A percentile compares a stretch with the other conserved stretches of the same genome.
phyloP scores from a whole-genome alignment of 2,113 vertebrate genomes.

The Thymallus thymallus region DNA sequence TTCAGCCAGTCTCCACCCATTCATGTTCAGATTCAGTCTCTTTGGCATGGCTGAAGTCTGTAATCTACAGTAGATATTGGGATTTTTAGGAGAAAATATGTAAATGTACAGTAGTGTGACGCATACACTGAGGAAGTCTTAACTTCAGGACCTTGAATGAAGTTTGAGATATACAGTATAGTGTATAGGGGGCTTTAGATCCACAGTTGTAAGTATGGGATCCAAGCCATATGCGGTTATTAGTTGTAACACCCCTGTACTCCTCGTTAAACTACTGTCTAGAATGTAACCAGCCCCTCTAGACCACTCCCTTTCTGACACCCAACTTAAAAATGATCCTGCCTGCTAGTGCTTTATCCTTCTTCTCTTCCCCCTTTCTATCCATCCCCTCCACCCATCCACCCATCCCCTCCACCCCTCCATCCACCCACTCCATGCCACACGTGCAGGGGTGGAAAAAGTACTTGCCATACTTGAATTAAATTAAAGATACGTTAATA shows the following conservation, averaged over 20 bases:
- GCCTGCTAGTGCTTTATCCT: slow-evolving; percentile 4
- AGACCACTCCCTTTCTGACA: slow-evolving; percentile 8
- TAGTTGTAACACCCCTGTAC: slow-evolving; percentile 7
- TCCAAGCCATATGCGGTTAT: slow-evolving; percentile 42
- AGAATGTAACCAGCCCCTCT: not conserved
- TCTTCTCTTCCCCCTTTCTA: slow-evolving; percentile 29
- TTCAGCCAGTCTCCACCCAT: slow-evolving; percentile 8
- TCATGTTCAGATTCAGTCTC: slow-evolving; percentile 7
- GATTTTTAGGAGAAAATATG: slow-evolving; percentile 21
- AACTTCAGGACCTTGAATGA: too few relatives aligned
- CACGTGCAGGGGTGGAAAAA: too few relatives aligned
- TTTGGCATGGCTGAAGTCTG: not conserved
- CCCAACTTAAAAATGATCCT: not conserved
- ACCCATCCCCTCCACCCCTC: slow-evolving; percentile 25
- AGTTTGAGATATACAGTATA: too few relatives aligned
- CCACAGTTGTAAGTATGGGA: too few relatives aligned
- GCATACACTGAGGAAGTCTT: too few relatives aligned
- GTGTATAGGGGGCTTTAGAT: too few relatives aligned
- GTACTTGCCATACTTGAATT: too few relatives aligned
- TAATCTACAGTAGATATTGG: not conserved
- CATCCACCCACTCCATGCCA: slow-evolving; percentile 21
- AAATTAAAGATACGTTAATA: too few relatives aligned
- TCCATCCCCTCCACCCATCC: not conserved
- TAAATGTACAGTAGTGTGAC: slow-evolving; percentile 10
- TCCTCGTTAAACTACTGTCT: not conserved